These are phyloP conservation scores for Leptobrachium leishanense DNA, from an alignment of 2,113 vertebrate genomes.

Conservation along the genomic window DNA sequence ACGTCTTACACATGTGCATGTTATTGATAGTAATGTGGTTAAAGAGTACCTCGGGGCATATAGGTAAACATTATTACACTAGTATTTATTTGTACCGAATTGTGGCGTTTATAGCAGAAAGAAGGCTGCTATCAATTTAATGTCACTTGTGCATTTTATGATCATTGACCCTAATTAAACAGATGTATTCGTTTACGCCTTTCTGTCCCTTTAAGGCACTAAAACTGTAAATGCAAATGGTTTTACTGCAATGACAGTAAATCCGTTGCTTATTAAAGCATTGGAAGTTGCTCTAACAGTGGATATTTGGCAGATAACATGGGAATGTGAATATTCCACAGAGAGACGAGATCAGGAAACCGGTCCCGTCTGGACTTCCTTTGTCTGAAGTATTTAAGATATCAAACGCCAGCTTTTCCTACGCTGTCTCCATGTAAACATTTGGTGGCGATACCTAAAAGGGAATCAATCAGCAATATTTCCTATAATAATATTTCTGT, in stretches of 20 bases:
- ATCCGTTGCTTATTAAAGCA: background rate
- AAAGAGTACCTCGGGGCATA: no score
- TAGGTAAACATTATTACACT: no score
- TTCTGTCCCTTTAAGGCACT: no score
- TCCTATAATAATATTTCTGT: background rate
- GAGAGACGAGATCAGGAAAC: background rate
- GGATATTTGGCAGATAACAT: background rate
- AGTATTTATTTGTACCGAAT: no score
- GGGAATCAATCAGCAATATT: background rate
- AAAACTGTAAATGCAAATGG: no score
- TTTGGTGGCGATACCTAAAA: background rate
- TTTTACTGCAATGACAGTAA: background rate
- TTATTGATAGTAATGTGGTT: no score
- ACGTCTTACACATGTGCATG: no score
- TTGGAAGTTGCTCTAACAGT: background rate
- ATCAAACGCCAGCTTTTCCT: constrained; percentile 3
- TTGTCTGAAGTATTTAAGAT: background rate
- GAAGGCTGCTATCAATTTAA: no score
- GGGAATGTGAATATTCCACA: background rate
- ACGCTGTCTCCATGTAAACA: background rate
- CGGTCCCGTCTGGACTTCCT: background rate
- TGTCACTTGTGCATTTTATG: no score
- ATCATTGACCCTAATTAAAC: no score
- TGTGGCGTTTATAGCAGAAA: no score
- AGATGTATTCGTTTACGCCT: no score